phyloP scores from a whole-genome alignment of 2,113 vertebrate species.

The Pterocles burchelli region DNA sequence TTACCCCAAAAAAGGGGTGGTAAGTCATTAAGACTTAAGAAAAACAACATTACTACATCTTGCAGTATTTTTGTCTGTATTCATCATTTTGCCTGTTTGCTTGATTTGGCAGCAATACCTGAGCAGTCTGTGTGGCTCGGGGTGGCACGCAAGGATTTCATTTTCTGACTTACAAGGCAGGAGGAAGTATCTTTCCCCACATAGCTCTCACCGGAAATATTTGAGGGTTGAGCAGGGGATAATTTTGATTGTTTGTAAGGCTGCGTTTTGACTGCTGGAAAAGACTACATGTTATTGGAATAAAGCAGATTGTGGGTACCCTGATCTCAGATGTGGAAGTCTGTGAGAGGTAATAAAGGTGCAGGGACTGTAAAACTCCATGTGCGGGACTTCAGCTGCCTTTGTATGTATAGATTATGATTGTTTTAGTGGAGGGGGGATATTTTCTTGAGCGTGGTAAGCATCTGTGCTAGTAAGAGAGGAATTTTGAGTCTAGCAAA shows the following conservation, averaged over 20 bases:
- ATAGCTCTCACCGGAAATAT: not conserved
- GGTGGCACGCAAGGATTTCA: not conserved
- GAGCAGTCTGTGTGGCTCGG: not conserved
- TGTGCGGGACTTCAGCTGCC: not conserved
- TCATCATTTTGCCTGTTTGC: not conserved
- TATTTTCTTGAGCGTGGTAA: not conserved
- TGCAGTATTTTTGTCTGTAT: not conserved
- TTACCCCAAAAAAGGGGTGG: fast-evolving
- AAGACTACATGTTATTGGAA: not conserved
- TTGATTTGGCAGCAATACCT: not conserved
- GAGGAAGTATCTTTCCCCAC: not conserved
- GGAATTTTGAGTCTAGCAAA: not conserved
- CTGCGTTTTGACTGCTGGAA: not conserved
- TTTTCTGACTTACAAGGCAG: not conserved
- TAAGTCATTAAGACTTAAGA: not conserved
- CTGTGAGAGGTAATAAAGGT: not conserved
- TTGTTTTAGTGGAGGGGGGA: fast-evolving
- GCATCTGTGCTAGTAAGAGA: not conserved
- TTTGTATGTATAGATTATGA: not conserved
- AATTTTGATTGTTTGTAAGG: not conserved
- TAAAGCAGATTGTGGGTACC: not conserved
- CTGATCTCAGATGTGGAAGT: fast-evolving
- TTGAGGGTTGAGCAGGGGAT: not conserved
- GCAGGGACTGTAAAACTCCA: not conserved
- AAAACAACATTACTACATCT: not conserved